Conservation (phyloP, 1,140 invertebrate genomes). For the Palaemon carinicauda region DNA sequence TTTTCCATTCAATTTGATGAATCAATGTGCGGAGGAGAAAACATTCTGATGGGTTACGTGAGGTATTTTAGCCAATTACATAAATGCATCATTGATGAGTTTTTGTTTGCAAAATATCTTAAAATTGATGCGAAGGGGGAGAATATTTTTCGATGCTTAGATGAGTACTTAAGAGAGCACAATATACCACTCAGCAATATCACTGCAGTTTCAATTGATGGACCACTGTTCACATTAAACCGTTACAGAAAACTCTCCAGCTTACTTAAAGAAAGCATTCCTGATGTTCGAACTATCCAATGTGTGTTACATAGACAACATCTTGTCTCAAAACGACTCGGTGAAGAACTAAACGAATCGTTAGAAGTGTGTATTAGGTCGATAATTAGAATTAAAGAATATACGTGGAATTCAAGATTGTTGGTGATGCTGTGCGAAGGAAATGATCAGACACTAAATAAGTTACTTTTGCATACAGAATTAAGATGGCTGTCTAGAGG, state of each 20-base stretch:
- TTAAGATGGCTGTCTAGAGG: neutral
- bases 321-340: conserved; percentile 36
- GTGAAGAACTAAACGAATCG: conserved; percentile 12
- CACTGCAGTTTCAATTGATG: conserved; percentile 62
- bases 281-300: conserved; percentile 48
- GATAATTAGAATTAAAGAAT: neutral
- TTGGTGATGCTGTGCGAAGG: neutral
- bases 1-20: conserved; percentile 52
- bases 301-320: conserved; percentile 50
- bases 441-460: neutral
- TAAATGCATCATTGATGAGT: conserved; percentile 47
- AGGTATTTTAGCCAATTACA: conserved; percentile 40
- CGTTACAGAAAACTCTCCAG: conserved; percentile 60
- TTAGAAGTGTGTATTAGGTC: neutral
- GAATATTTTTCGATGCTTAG: conserved; percentile 52
- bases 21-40: conserved; percentile 35
- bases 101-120: conserved; percentile 44
- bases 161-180: conserved; percentile 62
- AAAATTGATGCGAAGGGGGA: conserved; percentile 39
- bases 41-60: conserved; percentile 35
- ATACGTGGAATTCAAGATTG: neutral
- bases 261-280: conserved; percentile 61
- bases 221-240: conserved; percentile 61
- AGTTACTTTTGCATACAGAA: neutral
- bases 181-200: conserved; percentile 62